phyloP scores from a whole-genome alignment of 2,888 invertebrate species.

The Thymelicus acteon region DNA sequence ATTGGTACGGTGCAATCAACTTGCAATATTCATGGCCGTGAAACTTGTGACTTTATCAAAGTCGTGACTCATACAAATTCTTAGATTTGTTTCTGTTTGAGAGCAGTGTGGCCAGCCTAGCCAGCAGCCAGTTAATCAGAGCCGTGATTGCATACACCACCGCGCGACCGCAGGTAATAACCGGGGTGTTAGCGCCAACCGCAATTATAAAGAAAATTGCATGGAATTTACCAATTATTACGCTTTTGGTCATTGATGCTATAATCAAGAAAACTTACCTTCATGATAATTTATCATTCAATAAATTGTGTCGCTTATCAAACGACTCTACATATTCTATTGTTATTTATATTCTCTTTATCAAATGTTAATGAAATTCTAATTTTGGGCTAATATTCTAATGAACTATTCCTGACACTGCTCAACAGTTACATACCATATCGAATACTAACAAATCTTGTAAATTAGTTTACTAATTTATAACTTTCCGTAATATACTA shows the following conservation, averaged over 20 bases:
- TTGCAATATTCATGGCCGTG: background rate
- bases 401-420: no score
- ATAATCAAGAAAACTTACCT: background rate
- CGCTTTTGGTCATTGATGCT: background rate
- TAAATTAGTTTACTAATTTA: no score
- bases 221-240: background rate
- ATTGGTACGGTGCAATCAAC: background rate
- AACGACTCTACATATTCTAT: no score
- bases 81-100: background rate
- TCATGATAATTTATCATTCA: background rate
- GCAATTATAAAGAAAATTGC: conserved; percentile 6
- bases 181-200: conserved; percentile 10
- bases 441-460: no score
- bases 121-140: conserved; percentile 1
- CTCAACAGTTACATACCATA: no score
- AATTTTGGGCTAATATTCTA: no score
- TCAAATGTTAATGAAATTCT: no score
- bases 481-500: no score
- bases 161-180: conserved; percentile 16
- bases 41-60: background rate
- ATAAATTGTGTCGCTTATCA: background rate
- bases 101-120: no score
- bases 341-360: no score
- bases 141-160: background rate
- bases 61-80: conserved; percentile 5